Percentiles rank a stretch among this genome's conserved stretches.
Conservation (phyloP, 2,113 vertebrate species). For the Mustelus asterias region DNA sequence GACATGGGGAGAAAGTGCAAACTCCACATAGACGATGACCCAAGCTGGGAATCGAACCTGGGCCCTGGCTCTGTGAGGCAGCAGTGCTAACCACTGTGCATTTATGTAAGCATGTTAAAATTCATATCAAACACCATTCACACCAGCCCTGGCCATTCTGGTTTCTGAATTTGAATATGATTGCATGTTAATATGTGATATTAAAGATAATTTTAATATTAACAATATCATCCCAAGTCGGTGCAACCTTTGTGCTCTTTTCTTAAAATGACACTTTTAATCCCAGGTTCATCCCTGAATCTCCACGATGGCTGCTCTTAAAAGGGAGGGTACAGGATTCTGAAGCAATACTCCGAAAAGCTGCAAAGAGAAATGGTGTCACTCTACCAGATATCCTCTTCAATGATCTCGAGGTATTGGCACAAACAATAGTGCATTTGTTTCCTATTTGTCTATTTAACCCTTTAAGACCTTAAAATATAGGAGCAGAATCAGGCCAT, state of each 20-base stretch:
- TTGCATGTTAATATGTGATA: not conserved
- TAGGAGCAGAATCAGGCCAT: too few species aligned
- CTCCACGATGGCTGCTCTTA: slow-evolving; percentile 3
- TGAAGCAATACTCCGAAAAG: not conserved
- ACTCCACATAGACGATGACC: too few species aligned
- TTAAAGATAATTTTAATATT: not conserved
- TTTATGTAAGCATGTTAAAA: not conserved
- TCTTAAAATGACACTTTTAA: not conserved
- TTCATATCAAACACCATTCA: not conserved
- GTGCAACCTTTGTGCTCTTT: not conserved
- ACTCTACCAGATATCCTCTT: not conserved
- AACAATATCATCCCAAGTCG: not conserved
- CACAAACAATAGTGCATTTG: not conserved
- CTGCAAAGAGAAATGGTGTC: slow-evolving; percentile 4
- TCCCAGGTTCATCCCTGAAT: slow-evolving; percentile 11
- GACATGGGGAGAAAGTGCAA: too few species aligned
- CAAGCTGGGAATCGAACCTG: too few species aligned
- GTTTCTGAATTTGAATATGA: not conserved
- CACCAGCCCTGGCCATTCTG: not conserved
- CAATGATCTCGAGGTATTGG: not conserved
- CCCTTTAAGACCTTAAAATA: not conserved
- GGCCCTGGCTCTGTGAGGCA: too few species aligned
- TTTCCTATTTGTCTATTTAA: not conserved
- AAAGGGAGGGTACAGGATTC: not conserved
- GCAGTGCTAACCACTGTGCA: too few species aligned